Percentiles rank a stretch among this genome's conserved stretches.
phyloP scores from a whole-genome alignment of 2,888 invertebrate species.

The Labia minor region DNA sequence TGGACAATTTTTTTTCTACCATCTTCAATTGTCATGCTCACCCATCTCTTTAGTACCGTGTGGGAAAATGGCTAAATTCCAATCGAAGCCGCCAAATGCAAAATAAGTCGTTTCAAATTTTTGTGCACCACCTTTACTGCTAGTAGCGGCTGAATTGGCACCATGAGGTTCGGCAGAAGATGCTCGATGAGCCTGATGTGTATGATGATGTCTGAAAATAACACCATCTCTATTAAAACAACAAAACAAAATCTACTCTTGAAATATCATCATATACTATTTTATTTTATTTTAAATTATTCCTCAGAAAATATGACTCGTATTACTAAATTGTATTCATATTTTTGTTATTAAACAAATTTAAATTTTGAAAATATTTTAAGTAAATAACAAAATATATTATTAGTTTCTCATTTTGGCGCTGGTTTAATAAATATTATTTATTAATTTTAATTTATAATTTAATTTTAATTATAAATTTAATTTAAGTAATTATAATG shows the following conservation, averaged over 20 bases:
- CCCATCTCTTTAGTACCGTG: slow-evolving; percentile 44
- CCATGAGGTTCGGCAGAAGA: slow-evolving; percentile 21
- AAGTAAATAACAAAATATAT: too few species aligned
- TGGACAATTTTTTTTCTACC: neutral
- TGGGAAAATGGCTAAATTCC: slow-evolving; percentile 58
- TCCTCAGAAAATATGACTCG: too few species aligned
- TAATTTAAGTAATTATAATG: too few species aligned
- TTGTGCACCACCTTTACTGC: slow-evolving; percentile 24
- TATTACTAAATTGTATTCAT: too few species aligned
- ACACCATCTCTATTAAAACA: slow-evolving; percentile 33
- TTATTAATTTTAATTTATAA: too few species aligned
- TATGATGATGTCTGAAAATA: slow-evolving; percentile 28
- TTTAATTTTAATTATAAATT: too few species aligned
- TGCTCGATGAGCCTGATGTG: slow-evolving; percentile 21
- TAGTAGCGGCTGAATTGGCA: neutral
- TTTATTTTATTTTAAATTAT: too few species aligned
- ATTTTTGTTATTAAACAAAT: too few species aligned
- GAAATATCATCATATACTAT: too few species aligned
- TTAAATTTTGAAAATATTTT: too few species aligned
- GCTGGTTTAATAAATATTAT: too few species aligned
- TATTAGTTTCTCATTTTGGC: too few species aligned
- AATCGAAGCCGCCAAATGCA: slow-evolving; percentile 70
- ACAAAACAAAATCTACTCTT: slow-evolving; percentile 29
- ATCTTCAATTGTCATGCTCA: neutral
- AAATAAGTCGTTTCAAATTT: slow-evolving; percentile 57